Conservation (phyloP, 2,113 vertebrate species). For the Mastomys natalensis region DNA sequence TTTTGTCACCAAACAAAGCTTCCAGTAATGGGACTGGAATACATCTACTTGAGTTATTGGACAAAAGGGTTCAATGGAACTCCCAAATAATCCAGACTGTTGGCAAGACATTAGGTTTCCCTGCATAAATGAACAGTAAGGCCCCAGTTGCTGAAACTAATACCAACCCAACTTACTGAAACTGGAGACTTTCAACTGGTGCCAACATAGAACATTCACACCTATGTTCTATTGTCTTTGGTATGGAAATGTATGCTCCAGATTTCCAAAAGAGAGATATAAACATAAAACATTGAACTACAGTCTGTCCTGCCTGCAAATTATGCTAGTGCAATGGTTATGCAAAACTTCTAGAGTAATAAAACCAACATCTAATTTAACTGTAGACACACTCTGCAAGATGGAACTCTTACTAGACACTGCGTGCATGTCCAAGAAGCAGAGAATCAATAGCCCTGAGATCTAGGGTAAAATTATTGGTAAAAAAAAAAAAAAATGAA, state of each 20-base stretch:
- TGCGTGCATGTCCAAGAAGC: not conserved
- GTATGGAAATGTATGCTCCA: not conserved
- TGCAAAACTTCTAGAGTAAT: not conserved
- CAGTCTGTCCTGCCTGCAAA: not conserved
- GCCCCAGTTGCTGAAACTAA: not conserved
- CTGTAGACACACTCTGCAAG: not conserved
- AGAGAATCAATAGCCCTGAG: not conserved
- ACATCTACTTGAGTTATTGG: not conserved
- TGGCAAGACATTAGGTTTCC: no score
- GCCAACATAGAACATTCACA: not conserved
- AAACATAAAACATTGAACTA: not conserved
- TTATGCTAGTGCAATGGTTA: not conserved
- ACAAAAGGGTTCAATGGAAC: not conserved
- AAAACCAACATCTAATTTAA: not conserved
- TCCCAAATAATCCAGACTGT: not conserved
- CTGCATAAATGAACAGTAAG: not conserved
- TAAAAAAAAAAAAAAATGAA: not conserved
- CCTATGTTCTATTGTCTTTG: not conserved
- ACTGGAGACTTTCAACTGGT: not conserved
- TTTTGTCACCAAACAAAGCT: not conserved
- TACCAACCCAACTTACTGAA: not conserved
- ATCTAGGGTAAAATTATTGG: not conserved
- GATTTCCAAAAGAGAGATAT: not conserved
- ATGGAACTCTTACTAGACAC: not conserved
- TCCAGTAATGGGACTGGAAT: not conserved